phyloP scores from a whole-genome alignment of 1,140 invertebrate genomes.

The Drosophila parvula region DNA sequence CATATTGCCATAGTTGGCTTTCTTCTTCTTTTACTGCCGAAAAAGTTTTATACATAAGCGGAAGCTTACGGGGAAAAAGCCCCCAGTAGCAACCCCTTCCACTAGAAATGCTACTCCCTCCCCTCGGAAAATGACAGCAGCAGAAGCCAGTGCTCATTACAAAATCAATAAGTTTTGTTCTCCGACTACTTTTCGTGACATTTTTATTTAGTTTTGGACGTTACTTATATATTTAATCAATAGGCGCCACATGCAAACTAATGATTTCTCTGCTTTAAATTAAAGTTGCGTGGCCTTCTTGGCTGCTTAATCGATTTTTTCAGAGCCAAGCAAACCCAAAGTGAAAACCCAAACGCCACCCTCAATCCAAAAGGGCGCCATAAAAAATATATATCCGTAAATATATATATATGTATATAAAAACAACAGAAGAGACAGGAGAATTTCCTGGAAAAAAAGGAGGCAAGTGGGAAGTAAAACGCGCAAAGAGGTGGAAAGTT shows the following conservation, averaged over 20 bases:
- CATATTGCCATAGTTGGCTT: constrained; percentile 58
- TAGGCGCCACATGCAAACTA: constrained; percentile 6
- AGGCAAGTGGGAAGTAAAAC: neutral
- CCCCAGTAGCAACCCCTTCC: neutral
- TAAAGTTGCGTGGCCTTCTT: constrained; percentile 38
- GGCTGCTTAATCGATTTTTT: constrained; percentile 47
- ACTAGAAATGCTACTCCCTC: neutral
- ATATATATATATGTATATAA: constrained; percentile 27
- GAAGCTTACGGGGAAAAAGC: constrained; percentile 22
- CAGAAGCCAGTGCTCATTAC: constrained; percentile 39
- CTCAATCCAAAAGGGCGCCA: constrained; percentile 17
- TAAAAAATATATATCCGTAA: constrained; percentile 38
- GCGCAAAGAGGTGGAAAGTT: constrained; percentile 24
- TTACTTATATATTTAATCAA: constrained; percentile 22
- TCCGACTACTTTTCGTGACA: constrained; percentile 30
- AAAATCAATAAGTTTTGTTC: constrained; percentile 70
- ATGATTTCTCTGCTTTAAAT: constrained; percentile 35
- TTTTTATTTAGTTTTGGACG: constrained; percentile 3
- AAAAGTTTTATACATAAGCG: constrained; percentile 77
- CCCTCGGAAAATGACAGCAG: constrained; percentile 8
- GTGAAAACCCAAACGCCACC: constrained; percentile 17
- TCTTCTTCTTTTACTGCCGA: constrained; percentile 53
- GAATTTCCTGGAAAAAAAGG: constrained; percentile 4
- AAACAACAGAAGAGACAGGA: constrained; percentile 28
- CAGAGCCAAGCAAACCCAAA: constrained; percentile 23